Base-by-base conservation (phyloP, 2,113 vertebrate species). In the Cinclus cinclus region DNA sequence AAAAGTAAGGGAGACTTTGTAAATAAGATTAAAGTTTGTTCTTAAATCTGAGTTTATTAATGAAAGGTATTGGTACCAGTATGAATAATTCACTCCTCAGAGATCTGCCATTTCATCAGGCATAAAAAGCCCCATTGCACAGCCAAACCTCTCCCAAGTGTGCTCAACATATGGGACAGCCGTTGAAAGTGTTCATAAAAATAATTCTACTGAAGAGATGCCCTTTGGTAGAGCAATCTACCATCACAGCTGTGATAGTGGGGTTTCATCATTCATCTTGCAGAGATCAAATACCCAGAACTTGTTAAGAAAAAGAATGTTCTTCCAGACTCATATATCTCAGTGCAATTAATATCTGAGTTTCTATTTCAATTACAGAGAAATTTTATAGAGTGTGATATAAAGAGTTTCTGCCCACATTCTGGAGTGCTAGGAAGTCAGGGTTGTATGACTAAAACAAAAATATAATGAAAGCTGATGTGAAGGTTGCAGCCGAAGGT, bases 121-220 rank as follows among this genome's bases (percentile, higher is more conserved):
- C n/a, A 89, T 67, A 50, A 93, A 86, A 96, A 90, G 17, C 39
- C 35, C 87, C 52, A 89, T 15, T 67, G 60, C 39, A 65, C 24
- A 91, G 49, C 35, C 87, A 95, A 87, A 31, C n/a, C 27, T 71
- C 52, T 83, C 91, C 37, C 77, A 94, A 64, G 69, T 24, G 58
- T 60, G 39, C 58, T 91, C 84, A 65, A 67, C 52, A 74, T 88
- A 83, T 8, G 46, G 67, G 87, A 79, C 55, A 95, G 42, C 24
- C 85, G 41, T 62, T 81, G n/a, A 90, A 95, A 95, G 78, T 44
- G 33, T 59, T 91, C 84, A 68, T 80, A 92, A 94, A 94, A 94
- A 79, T 91, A 89, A 68, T 91, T 89, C 65, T 35, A 1, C 44
- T 87, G 64, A 92, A 87, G 44, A 75, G 24, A 47, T 86, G 47